Base-by-base conservation (phyloP, 30 jellyfish, hydroid and myxozoan genomes). In the Chrysaora quinquecirrha region DNA sequence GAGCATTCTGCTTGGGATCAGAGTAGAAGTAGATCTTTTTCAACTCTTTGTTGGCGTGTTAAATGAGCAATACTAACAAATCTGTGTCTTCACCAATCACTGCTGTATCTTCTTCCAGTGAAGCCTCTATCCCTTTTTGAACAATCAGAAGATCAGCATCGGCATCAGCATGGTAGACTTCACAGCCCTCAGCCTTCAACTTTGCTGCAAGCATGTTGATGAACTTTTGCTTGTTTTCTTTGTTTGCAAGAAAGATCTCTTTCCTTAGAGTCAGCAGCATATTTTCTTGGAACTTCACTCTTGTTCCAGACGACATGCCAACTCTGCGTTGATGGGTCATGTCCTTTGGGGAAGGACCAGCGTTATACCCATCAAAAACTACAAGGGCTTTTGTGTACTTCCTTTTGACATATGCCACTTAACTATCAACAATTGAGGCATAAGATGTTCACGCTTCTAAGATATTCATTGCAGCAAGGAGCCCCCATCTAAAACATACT, bases 1-100 rank as follows among this genome's bases (percentile, higher is more conserved):
- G 64, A 22, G 84, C 84, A 50, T 50, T 82, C 63, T 65, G 71
- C 78, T 50, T 82, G 65, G 80, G 72, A 81, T 83, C 88, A 50
- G 94, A 38, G 65, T 30, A 33, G 78, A 81, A 81, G 77, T 46
- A 81, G 71, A 81, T 38, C 14, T 38, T 6, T 2, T 69, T 52
- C 19, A 7, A 3, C 6, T 83, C 87, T 54, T 50, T 9, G 23
- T 46, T 74, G 21, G 89, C 89, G 46, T 84, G 79, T 61, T 72
- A 63, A 35, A 71, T 18, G 25, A 73, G 90, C 48, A 74, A 67
- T 29, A 84, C 38, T 0, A 73, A 60, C 84, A 73, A 23, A 63
- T 73, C 85, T 3, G 85, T 73, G 85, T 84, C 89, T 74, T 84
- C 89, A 34, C 90, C 95, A 23, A 84, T 38, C 66, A 84, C 85